Percentiles rank a stretch among this genome's conserved stretches.
Conservation (phyloP, 1,140 invertebrate genomes). For the Cydia strobilella region DNA sequence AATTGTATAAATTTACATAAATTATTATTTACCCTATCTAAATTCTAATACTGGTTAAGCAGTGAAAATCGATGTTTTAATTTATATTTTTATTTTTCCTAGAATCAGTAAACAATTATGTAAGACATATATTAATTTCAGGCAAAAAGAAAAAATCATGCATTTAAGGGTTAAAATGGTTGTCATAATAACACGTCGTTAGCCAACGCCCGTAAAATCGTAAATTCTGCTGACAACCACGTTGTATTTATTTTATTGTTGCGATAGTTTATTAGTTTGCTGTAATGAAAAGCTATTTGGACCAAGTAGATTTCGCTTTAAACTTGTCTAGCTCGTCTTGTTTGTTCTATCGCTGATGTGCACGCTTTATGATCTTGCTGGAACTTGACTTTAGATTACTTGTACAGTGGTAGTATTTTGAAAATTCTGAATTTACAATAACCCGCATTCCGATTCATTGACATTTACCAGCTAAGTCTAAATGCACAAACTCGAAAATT, state of each 20-base stretch:
- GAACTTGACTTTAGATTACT: no score
- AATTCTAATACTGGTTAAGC: no score
- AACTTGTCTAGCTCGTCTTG: background rate
- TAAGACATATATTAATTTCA: no score
- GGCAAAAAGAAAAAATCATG: no score
- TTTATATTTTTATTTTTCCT: no score
- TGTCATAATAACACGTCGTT: conserved; percentile 37
- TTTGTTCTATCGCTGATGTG: background rate
- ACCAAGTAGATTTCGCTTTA: conserved; percentile 2
- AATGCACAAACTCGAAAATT: background rate
- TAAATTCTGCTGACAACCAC: conserved; percentile 27
- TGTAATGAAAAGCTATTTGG: conserved; percentile 23
- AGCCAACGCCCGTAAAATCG: conserved; percentile 32
- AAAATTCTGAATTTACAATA: background rate
- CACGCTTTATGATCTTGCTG: conserved; percentile 11
- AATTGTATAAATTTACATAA: no score
- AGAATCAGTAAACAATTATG: no score
- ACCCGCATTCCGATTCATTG: background rate
- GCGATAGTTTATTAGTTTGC: conserved; percentile 30
- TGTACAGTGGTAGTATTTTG: background rate
- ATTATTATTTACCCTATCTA: no score
- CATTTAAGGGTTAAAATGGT: no score
- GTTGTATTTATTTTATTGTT: conserved; percentile 31
- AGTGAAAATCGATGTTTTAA: no score
- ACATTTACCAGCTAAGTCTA: background rate